Base-by-base conservation (phyloP, 1,140 invertebrate genomes). In the Drosophila arizonae region DNA sequence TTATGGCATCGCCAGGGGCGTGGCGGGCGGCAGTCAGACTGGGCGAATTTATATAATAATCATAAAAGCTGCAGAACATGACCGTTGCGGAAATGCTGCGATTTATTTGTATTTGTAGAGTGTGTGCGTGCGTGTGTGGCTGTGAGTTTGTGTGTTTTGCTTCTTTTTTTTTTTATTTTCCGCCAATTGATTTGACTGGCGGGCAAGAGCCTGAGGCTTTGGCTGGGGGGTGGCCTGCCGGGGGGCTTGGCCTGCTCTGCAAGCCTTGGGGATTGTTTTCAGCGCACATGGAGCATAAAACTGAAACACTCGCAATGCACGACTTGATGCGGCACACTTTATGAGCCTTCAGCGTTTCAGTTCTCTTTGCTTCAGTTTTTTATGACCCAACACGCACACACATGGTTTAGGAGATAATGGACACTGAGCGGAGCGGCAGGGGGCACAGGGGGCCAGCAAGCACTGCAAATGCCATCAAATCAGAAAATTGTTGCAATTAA, bases 41-140 rank as follows among this genome's bases (percentile, higher is more conserved):
- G 41, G 28, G 52, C 17, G 17, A 87, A 87, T 79, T 86, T 88
- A 79, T 86, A 86, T 86, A 86, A 86, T 86, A 86, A 86, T 88
- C 82, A 86, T 86, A 86, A 86, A 86, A 86, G 84, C 82, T 52
- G 64, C 57, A 62, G 76, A 86, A 77, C 84, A 82, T 82, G 82
- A 82, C 79, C 84, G 69, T 73, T 79, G 82, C 79, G 81, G 82
- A 86, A 86, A 79, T 77, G 65, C 82, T 87, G 82, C 82, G 82
- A 86, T 86, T 86, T 86, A 86, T 86, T 86, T 82, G 76, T 86
- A 70, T 87, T 86, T 81, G 81, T 63, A 78, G 81, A 80, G 77
- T 85, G 69, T 57, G 33, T 57, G 81, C 77, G 77, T 85, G 65
- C 51, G 33, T 57, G 26, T 57, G 73, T n/a, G n/a, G n/a, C n/a